Evolutionary conservation across 1,140 invertebrate genomes (phyloP), one percentile per base, ranked within the genome.

Genomic region (Zaprionus davidi): DNA sequence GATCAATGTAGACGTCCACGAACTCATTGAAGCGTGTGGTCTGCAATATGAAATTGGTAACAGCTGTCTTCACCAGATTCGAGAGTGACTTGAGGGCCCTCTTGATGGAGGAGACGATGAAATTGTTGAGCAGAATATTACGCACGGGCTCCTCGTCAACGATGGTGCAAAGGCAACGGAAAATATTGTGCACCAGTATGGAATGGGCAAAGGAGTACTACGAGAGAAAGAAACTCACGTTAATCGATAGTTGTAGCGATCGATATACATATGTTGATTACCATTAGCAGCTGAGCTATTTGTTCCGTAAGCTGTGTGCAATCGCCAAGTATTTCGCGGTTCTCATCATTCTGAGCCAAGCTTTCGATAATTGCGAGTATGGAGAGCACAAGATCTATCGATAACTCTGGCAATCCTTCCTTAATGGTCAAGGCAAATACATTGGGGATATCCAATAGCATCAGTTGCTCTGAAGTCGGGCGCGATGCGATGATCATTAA

Each of bases 31-130:
- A 92, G 1, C 87, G 84, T 1, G 90, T 86, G 3, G 91, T 91
- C 69, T 91, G 86, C 26, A 92, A 69, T 41, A 92, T 91, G 17
- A 92, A 92, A 65, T 92, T 92, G 11, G 91, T 91, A 1, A 82
- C 91, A 13, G 91, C 77, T 0, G 86, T 92, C 63, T 92, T 92
- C 1, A 92, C 78, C 53, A 81, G 57, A 51, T 86, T 91, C n/a
- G 91, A 91, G 0, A 85, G 69, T 0, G 91, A 92, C 17, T 90
- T 88, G 0, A 92, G 75, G 2, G 82, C 91, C 6, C 91, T 78
- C 26, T 90, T 92, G 6, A 92, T 83, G 2, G 91, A 92, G 17
- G 87, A 75, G 1, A 87, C 75, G 15, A 92, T 83, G 24, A 41
- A 90, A 59, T 83, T 81, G 1, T 51, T 36, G 6, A 92, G 67